Evolutionary conservation across 2,888 invertebrate genomes (phyloP), one percentile per base, ranked within the genome.

Genomic region (Leptinotarsa peninsularis): DNA sequence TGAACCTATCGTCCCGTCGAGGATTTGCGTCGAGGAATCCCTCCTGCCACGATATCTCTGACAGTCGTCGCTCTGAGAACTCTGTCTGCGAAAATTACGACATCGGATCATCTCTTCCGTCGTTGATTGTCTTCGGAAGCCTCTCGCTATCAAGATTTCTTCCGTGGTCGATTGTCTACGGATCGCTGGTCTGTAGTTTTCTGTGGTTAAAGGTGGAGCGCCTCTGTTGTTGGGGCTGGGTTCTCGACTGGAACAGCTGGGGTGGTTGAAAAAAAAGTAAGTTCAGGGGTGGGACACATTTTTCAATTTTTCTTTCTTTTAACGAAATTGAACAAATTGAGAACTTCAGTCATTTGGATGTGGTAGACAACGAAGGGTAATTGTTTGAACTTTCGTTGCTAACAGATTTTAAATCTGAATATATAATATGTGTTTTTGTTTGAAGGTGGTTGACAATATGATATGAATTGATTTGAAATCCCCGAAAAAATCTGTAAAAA

Each of bases 81-180:
- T 84, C 68, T 85, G 85, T 21, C 96, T 91, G n/a, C 96, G 91
- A 86, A 96, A 97, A 87, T 97, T 97, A 50, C 96, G 91, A 85
- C 96, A 96, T 14, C 96, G 91, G 49, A 96, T 96, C 95, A 96
- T 96, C 88, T 97, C 97, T 85, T 97, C 96, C 0, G 96, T 96
- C 13, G 97, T 97, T 4, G 95, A 95, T 86, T 97, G 96, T 17
- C 96, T 91, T 0, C 97, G 91, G 87, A 97, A 97, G 3, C 97
- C 97, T 73, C 96, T 92, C 0, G 96, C 95, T 84, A 96, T 96
- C 58, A 97, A 89, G 83, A 97, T 97, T 88, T 97, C 97, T 87
- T 96, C 96, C 0, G 96, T 97, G 17, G 96, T 96, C 49, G 96
- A 96, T 89, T 96, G 96, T 75, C 96, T 90, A 75, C 96, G 90